Base-by-base conservation (phyloP, 2,888 invertebrate species). In the Agrochola macilenta region DNA sequence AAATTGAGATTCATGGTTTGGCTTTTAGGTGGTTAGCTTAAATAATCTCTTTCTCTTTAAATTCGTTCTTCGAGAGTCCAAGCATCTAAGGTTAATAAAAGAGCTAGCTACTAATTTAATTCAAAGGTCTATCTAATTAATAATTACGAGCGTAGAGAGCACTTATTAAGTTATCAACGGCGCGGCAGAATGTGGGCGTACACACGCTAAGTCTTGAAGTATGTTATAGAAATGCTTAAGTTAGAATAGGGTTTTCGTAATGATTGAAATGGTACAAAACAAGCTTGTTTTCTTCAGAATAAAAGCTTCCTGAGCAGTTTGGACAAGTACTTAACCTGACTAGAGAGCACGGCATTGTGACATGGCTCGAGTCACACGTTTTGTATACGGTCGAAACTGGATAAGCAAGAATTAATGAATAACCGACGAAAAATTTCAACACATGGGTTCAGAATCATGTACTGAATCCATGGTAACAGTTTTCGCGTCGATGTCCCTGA, bases 41-140 rank as follows among this genome's bases (percentile, higher is more conserved):
- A 26, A 26, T n/a, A 14, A 58, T 7, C 8, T 17, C 8, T 46
- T 12, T 17, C 23, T 46, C 26, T 43, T 39, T 17, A 46, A 57
- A 65, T 76, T 9, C 14, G 17, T 12, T 14, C 35, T 54, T 78
- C 20, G 23, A 30, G 17, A 64, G 12, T 23, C 9, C n/a, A 26
- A 64, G 26, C 43, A 20, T 46, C 14, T 43, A 20, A 60, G 23
- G 35, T 65, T 63, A 74, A 68, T 63, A 74, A 52, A 43, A 12
- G 4, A 20, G 3, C 52, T 52, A 63, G 17, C 9, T 58, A 64
- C 30, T 23, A n/a, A 54, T 54, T 12, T 30, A 65, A 76, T 65
- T 64, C 65, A 82, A 58, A 76, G 20, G 20, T 46, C 52, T 58
- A 30, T 82, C 64, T 76, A 82, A 76, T 80, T 82, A 69, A 82